Conservation (phyloP, 1,140 invertebrate genomes). For the Bombyx mandarina region DNA sequence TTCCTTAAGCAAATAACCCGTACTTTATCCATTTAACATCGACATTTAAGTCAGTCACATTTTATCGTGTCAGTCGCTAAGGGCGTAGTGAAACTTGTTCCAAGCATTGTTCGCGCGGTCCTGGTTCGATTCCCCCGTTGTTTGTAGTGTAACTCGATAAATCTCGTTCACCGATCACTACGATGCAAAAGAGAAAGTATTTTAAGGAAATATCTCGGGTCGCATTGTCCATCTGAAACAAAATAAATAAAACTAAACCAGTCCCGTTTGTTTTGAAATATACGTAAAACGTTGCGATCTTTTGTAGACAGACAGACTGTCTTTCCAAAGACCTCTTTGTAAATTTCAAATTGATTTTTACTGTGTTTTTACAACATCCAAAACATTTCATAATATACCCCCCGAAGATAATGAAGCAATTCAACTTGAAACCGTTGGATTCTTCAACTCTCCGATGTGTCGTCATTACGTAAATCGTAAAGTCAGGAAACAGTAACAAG, state of each 20-base stretch:
- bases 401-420: not conserved
- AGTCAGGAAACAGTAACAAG: conserved; percentile 13
- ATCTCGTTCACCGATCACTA: conserved; percentile 36
- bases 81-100: conserved; percentile 26
- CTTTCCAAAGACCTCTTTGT: not conserved
- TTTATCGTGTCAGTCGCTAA: conserved; percentile 4
- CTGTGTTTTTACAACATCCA: no score
- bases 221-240: no score
- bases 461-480: conserved; percentile 1
- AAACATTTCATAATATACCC: no score
- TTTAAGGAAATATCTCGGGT: conserved; percentile 38
- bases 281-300: conserved; percentile 10
- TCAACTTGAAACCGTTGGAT: conserved; percentile 1
- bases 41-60: conserved; percentile 9
- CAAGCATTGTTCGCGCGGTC: conserved; percentile 21
- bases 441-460: conserved; percentile 1
- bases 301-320: not conserved
- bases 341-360: conserved; percentile 1
- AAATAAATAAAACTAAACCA: not conserved
- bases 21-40: conserved; percentile 6
- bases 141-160: conserved; percentile 28
- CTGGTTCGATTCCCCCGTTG: conserved; percentile 46
- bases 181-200: conserved; percentile 56
- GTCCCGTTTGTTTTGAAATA: conserved; percentile 28
- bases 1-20: not conserved